Evolutionary conservation across 2,888 invertebrate species (phyloP).

Genomic region (Tachystola acroxantha): DNA sequence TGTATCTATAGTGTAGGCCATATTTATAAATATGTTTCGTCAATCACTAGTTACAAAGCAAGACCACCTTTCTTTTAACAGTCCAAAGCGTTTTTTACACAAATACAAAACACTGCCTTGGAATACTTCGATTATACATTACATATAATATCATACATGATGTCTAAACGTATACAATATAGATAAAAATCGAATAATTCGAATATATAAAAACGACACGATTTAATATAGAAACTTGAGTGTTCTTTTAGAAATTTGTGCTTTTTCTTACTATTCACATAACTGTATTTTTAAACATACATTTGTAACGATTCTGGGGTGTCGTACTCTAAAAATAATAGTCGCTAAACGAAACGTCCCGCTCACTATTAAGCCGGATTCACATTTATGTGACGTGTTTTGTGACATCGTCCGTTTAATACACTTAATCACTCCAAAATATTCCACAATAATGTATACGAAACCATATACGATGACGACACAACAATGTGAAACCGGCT

Average conservation of each 20-base stretch:
- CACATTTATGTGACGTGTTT: no score
- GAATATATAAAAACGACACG: constrained; percentile 46
- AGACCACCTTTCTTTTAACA: constrained; percentile 44
- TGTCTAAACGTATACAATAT: constrained; percentile 50
- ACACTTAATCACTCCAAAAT: no score
- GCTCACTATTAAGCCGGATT: no score
- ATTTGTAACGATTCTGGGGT: no score
- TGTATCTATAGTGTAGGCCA: constrained; percentile 8
- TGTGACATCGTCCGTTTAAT: no score
- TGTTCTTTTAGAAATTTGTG: constrained; percentile 53
- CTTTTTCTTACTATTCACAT: constrained; percentile 29
- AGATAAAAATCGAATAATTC: constrained; percentile 39
- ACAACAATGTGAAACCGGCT: no score
- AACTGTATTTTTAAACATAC: no score
- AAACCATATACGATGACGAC: no score
- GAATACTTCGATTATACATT: constrained; percentile 36
- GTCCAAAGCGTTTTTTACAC: constrained; percentile 44
- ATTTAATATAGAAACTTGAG: constrained; percentile 49
- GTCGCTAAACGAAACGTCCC: no score
- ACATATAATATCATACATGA: constrained; percentile 36
- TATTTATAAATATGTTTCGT: constrained; percentile 6
- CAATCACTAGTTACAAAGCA: constrained; percentile 22
- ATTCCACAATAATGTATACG: no score
- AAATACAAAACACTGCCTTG: constrained; percentile 53
- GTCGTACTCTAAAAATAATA: no score